Percentiles rank a stretch among this genome's conserved stretches.
phyloP scores from a whole-genome alignment of 2,888 invertebrate genomes.

The Aporophyla nigra region DNA sequence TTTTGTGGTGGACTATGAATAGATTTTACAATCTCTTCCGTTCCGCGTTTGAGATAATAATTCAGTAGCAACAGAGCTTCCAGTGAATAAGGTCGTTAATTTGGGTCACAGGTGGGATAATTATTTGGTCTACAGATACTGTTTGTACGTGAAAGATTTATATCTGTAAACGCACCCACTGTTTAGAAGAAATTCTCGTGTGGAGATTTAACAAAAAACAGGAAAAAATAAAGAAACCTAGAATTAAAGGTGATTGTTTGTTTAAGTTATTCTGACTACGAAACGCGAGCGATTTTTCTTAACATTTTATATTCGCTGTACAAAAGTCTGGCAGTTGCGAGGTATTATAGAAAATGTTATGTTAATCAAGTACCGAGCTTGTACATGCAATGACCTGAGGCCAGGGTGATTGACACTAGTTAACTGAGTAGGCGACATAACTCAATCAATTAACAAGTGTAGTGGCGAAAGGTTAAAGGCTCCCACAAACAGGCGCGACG shows the following conservation, averaged over 20 bases:
- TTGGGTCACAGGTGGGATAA: slow-evolving; percentile 44
- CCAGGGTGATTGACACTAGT: slow-evolving; percentile 46
- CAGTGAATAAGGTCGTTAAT: slow-evolving; percentile 30
- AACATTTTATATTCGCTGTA: not conserved
- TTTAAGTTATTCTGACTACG: slow-evolving; percentile 18
- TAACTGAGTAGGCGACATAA: slow-evolving; percentile 27
- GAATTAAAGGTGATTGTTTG: slow-evolving; percentile 36
- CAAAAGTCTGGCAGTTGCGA: not conserved
- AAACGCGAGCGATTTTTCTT: slow-evolving; percentile 10
- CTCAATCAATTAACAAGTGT: slow-evolving; percentile 22
- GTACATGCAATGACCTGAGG: slow-evolving; percentile 31
- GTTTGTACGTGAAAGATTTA: slow-evolving; percentile 45
- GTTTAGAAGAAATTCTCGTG: slow-evolving; percentile 25
- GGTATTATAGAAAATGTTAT: not conserved
- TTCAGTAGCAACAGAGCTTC: slow-evolving; percentile 16
- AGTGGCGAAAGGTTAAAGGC: not conserved
- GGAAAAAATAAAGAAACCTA: slow-evolving; percentile 13
- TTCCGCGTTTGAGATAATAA: slow-evolving; percentile 19
- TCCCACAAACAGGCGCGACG: too few species aligned
- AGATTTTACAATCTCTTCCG: slow-evolving; percentile 37
- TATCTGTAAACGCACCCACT: slow-evolving; percentile 40
- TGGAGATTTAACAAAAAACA: slow-evolving; percentile 20
- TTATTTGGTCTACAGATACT: slow-evolving; percentile 27
- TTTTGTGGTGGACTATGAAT: slow-evolving; percentile 27
- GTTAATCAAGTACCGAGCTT: slow-evolving; percentile 20